phyloP scores from a whole-genome alignment of 2,888 invertebrate genomes.

The Drosophila prolongata region DNA sequence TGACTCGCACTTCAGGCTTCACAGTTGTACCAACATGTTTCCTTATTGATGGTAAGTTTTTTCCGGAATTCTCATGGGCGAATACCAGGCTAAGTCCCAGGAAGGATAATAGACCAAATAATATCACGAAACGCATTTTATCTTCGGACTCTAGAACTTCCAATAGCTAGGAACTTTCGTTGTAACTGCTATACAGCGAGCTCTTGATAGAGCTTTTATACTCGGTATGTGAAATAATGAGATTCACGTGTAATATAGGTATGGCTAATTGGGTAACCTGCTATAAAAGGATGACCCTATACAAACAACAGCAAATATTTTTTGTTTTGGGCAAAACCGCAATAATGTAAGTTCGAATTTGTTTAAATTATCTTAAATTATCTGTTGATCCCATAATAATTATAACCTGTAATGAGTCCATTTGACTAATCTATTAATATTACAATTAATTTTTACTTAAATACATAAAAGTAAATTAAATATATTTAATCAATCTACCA shows the following conservation, averaged over 20 bases:
- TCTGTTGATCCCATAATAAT: too few relatives aligned
- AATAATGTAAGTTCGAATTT: too few relatives aligned
- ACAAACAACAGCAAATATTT: not conserved
- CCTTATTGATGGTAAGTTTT: too few relatives aligned
- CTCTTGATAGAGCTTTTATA: constrained; percentile 6
- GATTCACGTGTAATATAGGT: not conserved
- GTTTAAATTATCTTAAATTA: too few relatives aligned
- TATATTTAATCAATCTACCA: not conserved
- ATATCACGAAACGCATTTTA: not conserved
- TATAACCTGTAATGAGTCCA: too few relatives aligned
- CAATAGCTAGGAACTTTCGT: not conserved
- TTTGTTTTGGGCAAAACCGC: too few relatives aligned
- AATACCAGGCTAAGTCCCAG: not conserved
- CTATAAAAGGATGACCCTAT: not conserved
- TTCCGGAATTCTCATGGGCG: not conserved
- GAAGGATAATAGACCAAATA: constrained; percentile 1
- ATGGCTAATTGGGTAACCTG: not conserved
- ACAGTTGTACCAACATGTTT: not conserved
- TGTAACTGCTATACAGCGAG: not conserved
- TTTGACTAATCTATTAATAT: too few relatives aligned
- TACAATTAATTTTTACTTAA: too few relatives aligned
- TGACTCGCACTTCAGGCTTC: constrained; percentile 1
- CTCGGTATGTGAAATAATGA: not conserved
- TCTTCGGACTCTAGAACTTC: not conserved
- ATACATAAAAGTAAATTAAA: not conserved